These are phyloP conservation scores for Catostomus latipinnis DNA, from an alignment of 2,797 vertebrate species.

Conservation along the genomic window DNA sequence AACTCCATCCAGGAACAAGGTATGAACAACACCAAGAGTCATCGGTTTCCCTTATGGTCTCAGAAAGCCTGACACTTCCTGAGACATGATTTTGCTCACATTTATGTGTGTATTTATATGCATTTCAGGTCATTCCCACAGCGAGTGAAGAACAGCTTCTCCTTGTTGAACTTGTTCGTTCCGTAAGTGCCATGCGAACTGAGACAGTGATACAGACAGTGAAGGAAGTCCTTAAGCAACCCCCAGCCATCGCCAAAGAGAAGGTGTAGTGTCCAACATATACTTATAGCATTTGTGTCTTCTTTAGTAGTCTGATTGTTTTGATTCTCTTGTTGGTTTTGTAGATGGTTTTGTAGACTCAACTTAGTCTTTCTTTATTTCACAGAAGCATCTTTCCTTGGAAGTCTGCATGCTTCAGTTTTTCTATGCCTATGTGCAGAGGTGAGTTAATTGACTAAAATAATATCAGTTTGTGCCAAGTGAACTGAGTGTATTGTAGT, in stretches of 20 bases:
- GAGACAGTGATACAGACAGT: conserved; percentile 98
- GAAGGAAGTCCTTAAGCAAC: conserved; percentile 97
- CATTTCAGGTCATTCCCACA: conserved; percentile 88
- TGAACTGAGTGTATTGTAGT: no score
- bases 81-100: background rate
- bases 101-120: background rate
- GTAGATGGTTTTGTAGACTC: background rate
- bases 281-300: no score
- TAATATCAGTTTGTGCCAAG: background rate
- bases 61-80: background rate
- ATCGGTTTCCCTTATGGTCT: background rate
- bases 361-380: conserved; percentile 13
- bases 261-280: conserved; percentile 78
- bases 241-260: conserved; percentile 95
- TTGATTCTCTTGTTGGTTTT: background rate
- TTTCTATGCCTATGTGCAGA: conserved; percentile 98
- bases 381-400: conserved; percentile 94
- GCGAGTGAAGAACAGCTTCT: conserved; percentile 96
- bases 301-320: no score
- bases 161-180: conserved; percentile 94
- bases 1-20: conserved; percentile 86
- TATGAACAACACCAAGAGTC: conserved; percentile 55
- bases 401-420: conserved; percentile 99
- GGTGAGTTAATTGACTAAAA: conserved; percentile 77
- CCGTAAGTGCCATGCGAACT: conserved; percentile 96